Evolutionary conservation across 1,140 invertebrate genomes (phyloP).

Genomic region (Drosophila ambigua): DNA sequence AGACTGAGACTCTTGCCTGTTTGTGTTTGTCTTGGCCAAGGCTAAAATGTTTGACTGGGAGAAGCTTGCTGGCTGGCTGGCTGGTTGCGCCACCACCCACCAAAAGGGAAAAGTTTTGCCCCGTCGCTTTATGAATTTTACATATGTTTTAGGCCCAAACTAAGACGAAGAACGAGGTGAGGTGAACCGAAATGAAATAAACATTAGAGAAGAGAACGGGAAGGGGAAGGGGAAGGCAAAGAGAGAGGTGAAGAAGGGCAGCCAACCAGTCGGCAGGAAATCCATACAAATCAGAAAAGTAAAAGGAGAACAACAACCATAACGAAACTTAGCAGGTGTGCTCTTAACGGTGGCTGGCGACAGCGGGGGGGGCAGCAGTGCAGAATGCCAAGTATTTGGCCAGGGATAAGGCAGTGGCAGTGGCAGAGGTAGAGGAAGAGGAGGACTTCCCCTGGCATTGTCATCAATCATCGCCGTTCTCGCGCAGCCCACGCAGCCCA

Average conservation of each 20-base stretch:
- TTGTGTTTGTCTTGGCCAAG: constrained; percentile 32
- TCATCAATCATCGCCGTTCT: constrained; percentile 55
- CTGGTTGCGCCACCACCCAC: too few species aligned
- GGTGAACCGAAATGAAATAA: constrained; percentile 48
- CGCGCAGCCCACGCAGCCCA: constrained; percentile 28
- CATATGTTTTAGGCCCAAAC: constrained; percentile 48
- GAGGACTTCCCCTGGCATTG: constrained; percentile 34
- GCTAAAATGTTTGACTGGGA: constrained; percentile 25
- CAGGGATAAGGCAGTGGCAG: constrained; percentile 25
- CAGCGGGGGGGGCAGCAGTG: background rate
- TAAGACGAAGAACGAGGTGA: constrained; percentile 33
- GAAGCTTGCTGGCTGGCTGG: too few species aligned
- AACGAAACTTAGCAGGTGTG: constrained; percentile 54
- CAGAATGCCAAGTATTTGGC: background rate
- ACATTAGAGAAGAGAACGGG: constrained; percentile 42
- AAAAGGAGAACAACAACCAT: constrained; percentile 38
- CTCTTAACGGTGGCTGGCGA: constrained; percentile 13
- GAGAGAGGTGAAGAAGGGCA: constrained; percentile 9
- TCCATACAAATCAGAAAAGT: constrained; percentile 62
- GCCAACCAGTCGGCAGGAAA: constrained; percentile 33
- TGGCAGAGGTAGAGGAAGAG: too few species aligned
- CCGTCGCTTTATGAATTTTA: constrained; percentile 57
- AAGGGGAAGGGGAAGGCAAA: constrained; percentile 7
- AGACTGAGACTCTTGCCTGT: background rate
- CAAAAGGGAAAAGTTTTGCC: constrained; percentile 26